A percentile compares a stretch with the other conserved stretches of the same genome.
phyloP scores from a whole-genome alignment of 2,888 invertebrate species.

The Diogma glabrata region DNA sequence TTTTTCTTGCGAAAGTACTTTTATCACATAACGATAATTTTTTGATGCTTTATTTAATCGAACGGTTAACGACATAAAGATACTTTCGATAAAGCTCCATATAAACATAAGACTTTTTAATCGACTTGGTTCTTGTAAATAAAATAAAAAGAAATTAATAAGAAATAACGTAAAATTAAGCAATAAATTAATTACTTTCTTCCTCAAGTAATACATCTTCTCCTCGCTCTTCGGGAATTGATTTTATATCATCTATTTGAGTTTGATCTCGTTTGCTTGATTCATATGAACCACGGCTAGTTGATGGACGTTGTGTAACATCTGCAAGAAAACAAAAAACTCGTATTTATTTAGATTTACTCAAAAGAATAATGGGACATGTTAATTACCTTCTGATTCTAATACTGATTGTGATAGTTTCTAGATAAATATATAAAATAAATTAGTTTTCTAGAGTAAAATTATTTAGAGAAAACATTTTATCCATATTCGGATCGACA shows the following conservation, averaged over 20 bases:
- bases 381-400: no score
- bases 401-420: no score
- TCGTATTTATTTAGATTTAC: no score
- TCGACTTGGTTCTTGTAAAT: not conserved
- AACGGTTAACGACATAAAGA: constrained; percentile 66
- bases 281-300: constrained; percentile 13
- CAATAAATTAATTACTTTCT: not conserved
- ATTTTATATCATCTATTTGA: constrained; percentile 1
- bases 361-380: no score
- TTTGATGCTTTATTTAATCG: constrained; percentile 78
- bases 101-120: constrained; percentile 3
- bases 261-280: not conserved
- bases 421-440: no score
- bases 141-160: not conserved
- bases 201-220: not conserved
- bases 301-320: constrained; percentile 13
- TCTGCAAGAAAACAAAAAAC: not conserved
- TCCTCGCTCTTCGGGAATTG: no score
- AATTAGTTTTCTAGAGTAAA: no score
- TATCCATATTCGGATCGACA: no score
- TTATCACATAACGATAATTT: constrained; percentile 90
- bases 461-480: no score
- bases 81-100: constrained; percentile 26
- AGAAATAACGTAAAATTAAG: not conserved
- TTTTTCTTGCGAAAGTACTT: constrained; percentile 79